Evolutionary conservation across 2,113 vertebrate species (phyloP).

Genomic region (Brachyistius frenatus): DNA sequence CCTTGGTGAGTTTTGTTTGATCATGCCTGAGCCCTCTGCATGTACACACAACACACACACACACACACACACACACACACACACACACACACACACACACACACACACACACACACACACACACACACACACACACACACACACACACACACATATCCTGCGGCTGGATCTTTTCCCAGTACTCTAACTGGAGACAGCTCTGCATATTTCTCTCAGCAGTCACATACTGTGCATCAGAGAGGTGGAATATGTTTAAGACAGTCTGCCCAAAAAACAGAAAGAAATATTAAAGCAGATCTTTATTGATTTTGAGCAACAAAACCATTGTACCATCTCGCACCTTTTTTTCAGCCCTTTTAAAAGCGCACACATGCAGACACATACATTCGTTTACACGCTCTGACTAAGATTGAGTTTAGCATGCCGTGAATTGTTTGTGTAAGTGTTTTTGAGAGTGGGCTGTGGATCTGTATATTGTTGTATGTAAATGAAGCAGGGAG

Average conservation of each 20-base stretch:
- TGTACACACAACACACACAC: constrained; percentile 50
- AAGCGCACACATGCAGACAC: background rate
- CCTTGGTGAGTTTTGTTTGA: constrained; percentile 79
- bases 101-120: constrained; percentile 48
- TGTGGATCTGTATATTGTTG: constrained; percentile 80
- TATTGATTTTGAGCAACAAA: constrained; percentile 36
- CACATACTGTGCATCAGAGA: constrained; percentile 35
- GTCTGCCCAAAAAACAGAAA: constrained; percentile 1
- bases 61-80: constrained; percentile 46
- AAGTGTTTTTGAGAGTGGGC: constrained; percentile 66
- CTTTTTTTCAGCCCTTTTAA: too few relatives aligned
- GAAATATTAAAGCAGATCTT: background rate
- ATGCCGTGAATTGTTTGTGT: constrained; percentile 69
- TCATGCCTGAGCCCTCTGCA: constrained; percentile 71
- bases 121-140: constrained; percentile 46
- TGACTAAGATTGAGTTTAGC: constrained; percentile 74
- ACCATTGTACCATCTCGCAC: constrained; percentile 16
- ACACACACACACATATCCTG: constrained; percentile 48
- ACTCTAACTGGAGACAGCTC: constrained; percentile 53
- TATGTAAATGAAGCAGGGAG: constrained; percentile 76
- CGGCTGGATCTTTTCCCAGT: constrained; percentile 69
- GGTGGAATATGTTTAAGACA: constrained; percentile 1
- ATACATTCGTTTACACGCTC: constrained; percentile 8
- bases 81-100: constrained; percentile 43
- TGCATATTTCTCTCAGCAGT: constrained; percentile 77